Percentiles rank a stretch among this genome's conserved stretches.
Conservation (phyloP, 2,888 invertebrate genomes). For the Falcaria lacertinaria region DNA sequence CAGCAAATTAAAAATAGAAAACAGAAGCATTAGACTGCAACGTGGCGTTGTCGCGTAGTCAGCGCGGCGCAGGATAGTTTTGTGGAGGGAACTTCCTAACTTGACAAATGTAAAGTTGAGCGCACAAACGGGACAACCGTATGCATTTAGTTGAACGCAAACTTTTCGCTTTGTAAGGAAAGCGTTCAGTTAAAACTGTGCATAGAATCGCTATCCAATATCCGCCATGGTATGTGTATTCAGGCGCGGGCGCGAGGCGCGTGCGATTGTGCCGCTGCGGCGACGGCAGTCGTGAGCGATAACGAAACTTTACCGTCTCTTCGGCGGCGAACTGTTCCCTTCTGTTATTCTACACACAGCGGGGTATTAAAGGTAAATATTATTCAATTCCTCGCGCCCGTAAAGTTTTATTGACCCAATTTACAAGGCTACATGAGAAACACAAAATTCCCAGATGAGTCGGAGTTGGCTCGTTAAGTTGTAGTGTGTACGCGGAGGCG, state of each 20-base stretch:
- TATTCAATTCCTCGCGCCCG: constrained; percentile 33
- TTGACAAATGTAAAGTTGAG: constrained; percentile 56
- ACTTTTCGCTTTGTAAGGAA: constrained; percentile 68
- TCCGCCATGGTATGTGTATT: constrained; percentile 58
- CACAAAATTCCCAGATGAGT: constrained; percentile 51
- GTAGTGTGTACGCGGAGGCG: constrained; percentile 42
- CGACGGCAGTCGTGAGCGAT: constrained; percentile 27
- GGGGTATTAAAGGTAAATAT: constrained; percentile 41
- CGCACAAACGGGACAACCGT: constrained; percentile 50
- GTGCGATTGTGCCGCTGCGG: constrained; percentile 41
- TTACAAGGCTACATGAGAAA: constrained; percentile 27
- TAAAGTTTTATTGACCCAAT: constrained; percentile 48
- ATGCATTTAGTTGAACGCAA: constrained; percentile 65
- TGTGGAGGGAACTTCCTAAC: constrained; percentile 43
- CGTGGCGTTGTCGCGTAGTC: constrained; percentile 8
- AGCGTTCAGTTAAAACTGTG: constrained; percentile 58
- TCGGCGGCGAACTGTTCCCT: constrained; percentile 36
- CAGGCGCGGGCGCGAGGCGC: constrained; percentile 36
- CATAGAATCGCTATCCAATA: constrained; percentile 53
- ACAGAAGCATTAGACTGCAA: background rate
- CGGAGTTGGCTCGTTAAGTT: constrained; percentile 62
- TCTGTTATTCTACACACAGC: constrained; percentile 24
- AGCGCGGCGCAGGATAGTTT: constrained; percentile 33
- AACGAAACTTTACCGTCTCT: constrained; percentile 50
- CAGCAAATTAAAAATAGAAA: too few species aligned